These are phyloP conservation scores for Sphecodes monilicornis DNA, from an alignment of 2,888 invertebrate genomes.

Conservation along the genomic window DNA sequence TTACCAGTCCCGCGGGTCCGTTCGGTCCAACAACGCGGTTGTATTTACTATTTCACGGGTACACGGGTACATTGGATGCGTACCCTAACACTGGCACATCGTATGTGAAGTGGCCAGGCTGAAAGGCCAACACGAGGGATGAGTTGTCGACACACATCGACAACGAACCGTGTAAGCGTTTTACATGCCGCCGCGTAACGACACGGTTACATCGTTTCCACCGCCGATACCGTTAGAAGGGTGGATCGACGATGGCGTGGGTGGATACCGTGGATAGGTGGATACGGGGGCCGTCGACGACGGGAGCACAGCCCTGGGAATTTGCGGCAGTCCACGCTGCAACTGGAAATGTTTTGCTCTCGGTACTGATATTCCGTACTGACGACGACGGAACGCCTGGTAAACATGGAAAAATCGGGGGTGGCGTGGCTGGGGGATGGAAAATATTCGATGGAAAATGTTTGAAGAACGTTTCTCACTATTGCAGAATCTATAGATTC, in stretches of 20 bases:
- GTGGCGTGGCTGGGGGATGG: slow-evolving; percentile 6
- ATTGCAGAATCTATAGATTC: no score
- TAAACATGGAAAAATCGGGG: slow-evolving; percentile 59
- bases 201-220: slow-evolving; percentile 46
- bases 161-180: slow-evolving; percentile 36
- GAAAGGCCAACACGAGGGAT: slow-evolving; percentile 61
- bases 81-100: slow-evolving; percentile 28
- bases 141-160: slow-evolving; percentile 50
- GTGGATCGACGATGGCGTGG: background rate
- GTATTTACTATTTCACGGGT: slow-evolving; percentile 76
- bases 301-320: slow-evolving; percentile 70
- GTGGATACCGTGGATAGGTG: slow-evolving; percentile 6
- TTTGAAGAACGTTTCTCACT: no score
- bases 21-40: slow-evolving; percentile 69
- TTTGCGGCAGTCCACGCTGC: slow-evolving; percentile 70
- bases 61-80: slow-evolving; percentile 53
- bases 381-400: slow-evolving; percentile 57
- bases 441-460: slow-evolving; percentile 24
- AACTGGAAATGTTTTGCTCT: slow-evolving; percentile 69
- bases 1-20: slow-evolving; percentile 68
- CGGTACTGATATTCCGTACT: slow-evolving; percentile 66
- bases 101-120: slow-evolving; percentile 50
- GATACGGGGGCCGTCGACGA: slow-evolving; percentile 37
- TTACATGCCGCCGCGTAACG: slow-evolving; percentile 54
- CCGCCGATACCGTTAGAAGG: slow-evolving; percentile 37